Base-by-base conservation (phyloP, 2,797 vertebrate species). In the Lophius americanus region DNA sequence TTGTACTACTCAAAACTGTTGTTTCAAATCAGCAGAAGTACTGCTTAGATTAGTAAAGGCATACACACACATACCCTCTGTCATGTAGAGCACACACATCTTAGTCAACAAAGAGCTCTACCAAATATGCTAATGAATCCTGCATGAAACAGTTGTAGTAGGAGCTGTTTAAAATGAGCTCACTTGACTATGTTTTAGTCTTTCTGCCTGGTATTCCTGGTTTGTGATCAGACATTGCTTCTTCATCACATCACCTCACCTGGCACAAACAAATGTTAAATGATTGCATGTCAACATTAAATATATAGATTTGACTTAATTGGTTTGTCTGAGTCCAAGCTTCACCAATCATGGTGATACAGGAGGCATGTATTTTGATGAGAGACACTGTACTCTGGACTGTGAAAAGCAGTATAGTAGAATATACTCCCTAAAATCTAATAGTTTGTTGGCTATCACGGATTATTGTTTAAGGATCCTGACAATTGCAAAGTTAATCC, bases 141-240 rank as follows among this genome's bases (percentile, higher is more conserved):
- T 23, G 23, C 33, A 49, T n/a, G 47, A 46, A 10, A n/a, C 14
- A n/a, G 13, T 48, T 23, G 46, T 13, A 11, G 7, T 32, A 49
- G 44, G 46, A 44, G 33, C 44, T 53, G 44, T 60, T 61, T 59
- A 51, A 63, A 52, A 50, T 61, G 33, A 12, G n/a, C 44, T 55
- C 3, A 70, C 50, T 43, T 60, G 39, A 64, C 23, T 56, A 44
- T 57, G 38, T 64, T 35, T 46, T 35, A 41, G 10, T 37, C 4
- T 58, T 36, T 38, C 35, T 39, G 42, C 53, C 48, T 52, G 14
- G 13, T 53, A 47, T 49, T 58, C n/a, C 57, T 49, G 56, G 55
- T 78, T 70, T 70, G 39, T 66, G 73, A 67, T 67, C 55, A 68
- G 49, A 49, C 52, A 70, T 70, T 67, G 44, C 68, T 50, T 56